Base-by-base conservation (phyloP, 2,797 vertebrate species). In the Hipposideros larvatus region DNA sequence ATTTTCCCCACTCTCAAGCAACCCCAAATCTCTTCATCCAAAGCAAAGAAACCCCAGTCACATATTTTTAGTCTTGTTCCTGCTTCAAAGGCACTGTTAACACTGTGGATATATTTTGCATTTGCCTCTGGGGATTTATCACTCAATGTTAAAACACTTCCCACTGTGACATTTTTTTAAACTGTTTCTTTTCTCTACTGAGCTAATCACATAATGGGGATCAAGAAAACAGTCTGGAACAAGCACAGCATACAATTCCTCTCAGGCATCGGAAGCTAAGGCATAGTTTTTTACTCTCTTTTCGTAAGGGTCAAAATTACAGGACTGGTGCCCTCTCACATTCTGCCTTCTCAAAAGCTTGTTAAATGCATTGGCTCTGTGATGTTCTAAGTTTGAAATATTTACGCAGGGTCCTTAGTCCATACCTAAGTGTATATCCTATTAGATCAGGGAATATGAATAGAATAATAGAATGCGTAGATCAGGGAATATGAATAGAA, bases 191-290 rank as follows among this genome's bases (percentile, higher is more conserved):
- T 96, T 91, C 90, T 98, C 88, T 98, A 94, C 95, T 98, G 96
- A 95, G 96, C 97, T 98, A 98, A 98, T 97, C 98, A 96, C 96
- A 97, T 98, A 98, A 98, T 96, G 96, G 63, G 89, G 95, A 98
- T 98, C 96, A 98, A 91, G 85, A 98, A 98, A 98, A 97, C 87
- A 74, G 90, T 94, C 93, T 95, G 91, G 87, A 97, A 96, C 48
- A 87, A 59, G 92, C 82, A 53, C 70, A 85, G 96, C 96, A 87
- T 98, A 97, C 97, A 98, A 97, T 93, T 87, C 89, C 84, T 97
- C 94, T 93, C 94, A 97, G 95, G 97, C 94, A 57, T 59, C 97
- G 90, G 91, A 95, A 94, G 78, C 91, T 95, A 95, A 98, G 74
- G 80, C 93, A 96, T 95, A 24, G 24, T 94, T 97, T 96, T 97